These are phyloP conservation scores for Meriones unguiculatus DNA, from an alignment of 2,113 vertebrate species.

Conservation along the genomic window DNA sequence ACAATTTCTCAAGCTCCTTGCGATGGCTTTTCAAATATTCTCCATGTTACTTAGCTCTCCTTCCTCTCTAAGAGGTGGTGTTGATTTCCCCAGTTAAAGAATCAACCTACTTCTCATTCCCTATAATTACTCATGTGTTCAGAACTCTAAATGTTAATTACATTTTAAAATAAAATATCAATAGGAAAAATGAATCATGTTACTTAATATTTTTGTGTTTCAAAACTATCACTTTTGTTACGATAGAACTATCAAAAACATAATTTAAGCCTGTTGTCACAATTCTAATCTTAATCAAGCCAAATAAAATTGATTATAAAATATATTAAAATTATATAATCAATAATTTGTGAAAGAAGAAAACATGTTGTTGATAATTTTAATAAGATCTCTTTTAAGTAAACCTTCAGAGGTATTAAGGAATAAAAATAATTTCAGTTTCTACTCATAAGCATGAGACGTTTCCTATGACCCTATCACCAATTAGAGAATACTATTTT, in stretches of 20 bases:
- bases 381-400: conserved; percentile 26
- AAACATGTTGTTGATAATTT: not conserved
- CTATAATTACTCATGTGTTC: not conserved
- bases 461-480: not conserved
- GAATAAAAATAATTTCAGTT: conserved; percentile 34
- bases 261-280: conserved; percentile 38
- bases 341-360: conserved; percentile 47
- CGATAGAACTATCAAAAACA: not conserved
- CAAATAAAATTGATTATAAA: conserved; percentile 13
- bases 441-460: conserved; percentile 15
- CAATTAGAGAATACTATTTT: not conserved
- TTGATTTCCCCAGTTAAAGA: not conserved
- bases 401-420: conserved; percentile 53
- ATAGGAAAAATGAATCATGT: conserved; percentile 1
- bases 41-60: not conserved
- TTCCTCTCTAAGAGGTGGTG: not conserved
- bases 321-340: too few species aligned
- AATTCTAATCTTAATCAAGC: not conserved
- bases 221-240: not conserved
- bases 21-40: not conserved
- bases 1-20: rapidly evolving
- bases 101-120: not conserved
- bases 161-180: not conserved
- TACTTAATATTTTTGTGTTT: conserved; percentile 19
- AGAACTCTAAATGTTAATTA: not conserved